Evolutionary conservation across 1,140 invertebrate genomes (phyloP).

Genomic region (Sitobion miscanthi): DNA sequence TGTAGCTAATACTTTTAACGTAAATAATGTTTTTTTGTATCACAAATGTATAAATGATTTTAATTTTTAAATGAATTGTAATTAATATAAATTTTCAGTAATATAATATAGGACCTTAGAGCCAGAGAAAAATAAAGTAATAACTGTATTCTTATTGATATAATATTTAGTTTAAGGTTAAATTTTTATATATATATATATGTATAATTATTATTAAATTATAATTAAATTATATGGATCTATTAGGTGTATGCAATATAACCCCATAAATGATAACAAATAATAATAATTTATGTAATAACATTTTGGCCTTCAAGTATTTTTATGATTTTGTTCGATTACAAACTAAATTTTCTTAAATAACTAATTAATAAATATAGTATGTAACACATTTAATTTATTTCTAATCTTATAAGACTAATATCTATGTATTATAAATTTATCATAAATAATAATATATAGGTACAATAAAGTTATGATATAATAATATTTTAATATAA

Average conservation of each 20-base stretch:
- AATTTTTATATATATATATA: not conserved
- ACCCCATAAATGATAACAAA: not conserved
- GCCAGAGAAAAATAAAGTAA: not conserved
- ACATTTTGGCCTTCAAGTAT: not conserved
- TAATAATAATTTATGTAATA: not conserved
- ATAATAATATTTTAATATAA: no score
- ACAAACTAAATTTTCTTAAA: not conserved
- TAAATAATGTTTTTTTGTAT: not conserved
- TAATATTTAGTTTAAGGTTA: not conserved
- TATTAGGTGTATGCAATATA: not conserved
- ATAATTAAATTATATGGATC: not conserved
- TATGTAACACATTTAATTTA: not conserved
- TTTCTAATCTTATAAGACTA: not conserved
- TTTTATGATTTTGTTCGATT: conserved; percentile 27
- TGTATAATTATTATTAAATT: not conserved
- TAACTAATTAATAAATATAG: not conserved
- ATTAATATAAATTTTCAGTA: not conserved
- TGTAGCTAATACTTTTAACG: no score
- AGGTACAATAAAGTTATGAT: no score
- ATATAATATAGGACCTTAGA: not conserved
- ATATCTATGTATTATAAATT: not conserved
- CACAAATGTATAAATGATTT: not conserved
- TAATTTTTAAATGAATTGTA: not conserved
- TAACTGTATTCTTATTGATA: not conserved
- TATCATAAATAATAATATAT: not conserved